Conservation (phyloP, 2,888 invertebrate species). For the Idaea aversata region DNA sequence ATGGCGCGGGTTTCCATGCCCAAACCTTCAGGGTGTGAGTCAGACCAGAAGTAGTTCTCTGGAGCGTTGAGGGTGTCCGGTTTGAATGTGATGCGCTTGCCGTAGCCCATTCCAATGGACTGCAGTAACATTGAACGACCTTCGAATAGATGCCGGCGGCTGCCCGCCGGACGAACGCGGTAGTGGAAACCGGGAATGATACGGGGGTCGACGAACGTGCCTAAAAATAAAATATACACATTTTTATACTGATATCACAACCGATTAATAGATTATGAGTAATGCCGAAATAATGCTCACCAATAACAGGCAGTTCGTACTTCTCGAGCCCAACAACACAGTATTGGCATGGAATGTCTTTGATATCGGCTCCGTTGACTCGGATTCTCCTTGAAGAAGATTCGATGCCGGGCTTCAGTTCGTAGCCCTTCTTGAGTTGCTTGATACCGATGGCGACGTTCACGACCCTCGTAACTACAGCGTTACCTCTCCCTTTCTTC, state of each 20-base stretch:
- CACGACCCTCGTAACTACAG: conserved; percentile 76
- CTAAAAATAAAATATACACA: conserved; percentile 44
- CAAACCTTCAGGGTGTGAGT: conserved; percentile 86
- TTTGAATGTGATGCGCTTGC: conserved; percentile 86
- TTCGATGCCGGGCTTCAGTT: conserved; percentile 83
- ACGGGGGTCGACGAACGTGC: conserved; percentile 86
- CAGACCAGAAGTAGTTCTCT: conserved; percentile 88
- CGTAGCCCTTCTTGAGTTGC: conserved; percentile 79
- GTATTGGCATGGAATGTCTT: conserved; percentile 84
- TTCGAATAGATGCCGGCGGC: conserved; percentile 82
- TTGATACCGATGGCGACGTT: conserved; percentile 81
- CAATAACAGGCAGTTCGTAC: conserved; percentile 85
- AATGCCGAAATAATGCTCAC: conserved; percentile 58
- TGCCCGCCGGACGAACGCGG: conserved; percentile 84
- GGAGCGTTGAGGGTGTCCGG: conserved; percentile 81
- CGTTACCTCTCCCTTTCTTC: conserved; percentile 74
- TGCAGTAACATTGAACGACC: conserved; percentile 82
- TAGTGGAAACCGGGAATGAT: conserved; percentile 87
- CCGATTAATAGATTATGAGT: too few species aligned
- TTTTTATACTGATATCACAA: too few species aligned
- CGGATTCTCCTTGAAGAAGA: conserved; percentile 82
- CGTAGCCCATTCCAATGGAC: conserved; percentile 87
- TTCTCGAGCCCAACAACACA: conserved; percentile 83
- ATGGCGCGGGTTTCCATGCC: conserved; percentile 85
- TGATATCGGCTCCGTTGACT: conserved; percentile 81